Evolutionary conservation across 2,888 invertebrate genomes (phyloP).

Genomic region (Hydrotaea diabolus): DNA sequence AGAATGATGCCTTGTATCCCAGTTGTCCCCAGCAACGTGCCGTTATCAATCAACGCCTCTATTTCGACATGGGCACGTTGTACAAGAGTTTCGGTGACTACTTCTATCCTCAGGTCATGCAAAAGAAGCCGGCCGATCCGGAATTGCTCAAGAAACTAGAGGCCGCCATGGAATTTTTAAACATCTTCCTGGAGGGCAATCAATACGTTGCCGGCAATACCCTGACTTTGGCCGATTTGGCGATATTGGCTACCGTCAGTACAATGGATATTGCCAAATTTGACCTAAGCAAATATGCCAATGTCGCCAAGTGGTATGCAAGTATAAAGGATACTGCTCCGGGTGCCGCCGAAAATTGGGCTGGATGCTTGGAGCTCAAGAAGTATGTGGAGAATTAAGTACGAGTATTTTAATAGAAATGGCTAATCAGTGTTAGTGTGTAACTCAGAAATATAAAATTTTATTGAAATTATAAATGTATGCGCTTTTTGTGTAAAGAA

Average conservation of each 20-base stretch:
- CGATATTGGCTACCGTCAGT: slow-evolving; percentile 85
- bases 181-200: slow-evolving; percentile 85
- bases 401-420: too few species aligned
- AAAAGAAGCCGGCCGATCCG: slow-evolving; percentile 83
- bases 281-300: slow-evolving; percentile 85
- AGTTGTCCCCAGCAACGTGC: slow-evolving; percentile 88
- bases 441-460: too few species aligned
- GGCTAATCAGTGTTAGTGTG: too few species aligned
- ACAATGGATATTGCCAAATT: slow-evolving; percentile 85
- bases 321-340: slow-evolving; percentile 84
- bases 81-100: slow-evolving; percentile 86
- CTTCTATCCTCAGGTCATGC: slow-evolving; percentile 84
- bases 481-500: too few species aligned
- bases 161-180: slow-evolving; percentile 85
- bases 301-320: slow-evolving; percentile 85
- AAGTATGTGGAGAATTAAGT: slow-evolving; percentile 44
- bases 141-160: slow-evolving; percentile 85
- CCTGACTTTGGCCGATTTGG: slow-evolving; percentile 89
- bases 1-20: slow-evolving; percentile 86
- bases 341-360: slow-evolving; percentile 81
- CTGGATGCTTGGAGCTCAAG: slow-evolving; percentile 62
- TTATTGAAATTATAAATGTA: too few species aligned
- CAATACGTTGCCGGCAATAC: slow-evolving; percentile 86
- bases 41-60: slow-evolving; percentile 87
- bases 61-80: slow-evolving; percentile 89